A percentile compares a stretch with the other conserved stretches of the same genome.
phyloP scores from a whole-genome alignment of 1,140 invertebrate genomes.

The Drosophila kohkoa region DNA sequence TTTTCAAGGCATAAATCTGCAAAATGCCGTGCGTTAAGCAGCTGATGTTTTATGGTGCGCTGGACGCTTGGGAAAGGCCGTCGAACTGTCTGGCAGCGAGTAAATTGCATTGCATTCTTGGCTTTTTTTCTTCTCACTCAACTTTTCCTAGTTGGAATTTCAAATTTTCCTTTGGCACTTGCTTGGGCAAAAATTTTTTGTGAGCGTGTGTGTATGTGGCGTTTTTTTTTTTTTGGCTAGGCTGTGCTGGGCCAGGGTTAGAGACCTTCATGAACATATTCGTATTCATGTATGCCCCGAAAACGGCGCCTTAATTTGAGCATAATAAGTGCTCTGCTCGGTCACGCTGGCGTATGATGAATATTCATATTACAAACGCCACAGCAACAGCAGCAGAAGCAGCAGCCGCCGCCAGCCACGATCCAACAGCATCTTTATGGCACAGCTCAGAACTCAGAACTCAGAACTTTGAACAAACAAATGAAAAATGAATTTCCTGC shows the following conservation, averaged over 20 bases:
- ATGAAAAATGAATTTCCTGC: conserved; percentile 83
- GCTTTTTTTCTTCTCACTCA: conserved; percentile 40
- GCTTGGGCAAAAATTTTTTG: conserved; percentile 1
- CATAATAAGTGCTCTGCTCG: conserved; percentile 74
- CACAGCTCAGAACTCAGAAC: conserved; percentile 27
- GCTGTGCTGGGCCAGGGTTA: background rate
- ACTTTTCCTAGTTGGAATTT: conserved; percentile 73
- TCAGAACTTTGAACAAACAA: conserved; percentile 74
- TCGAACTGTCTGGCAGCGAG: conserved; percentile 60
- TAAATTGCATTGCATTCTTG: conserved; percentile 67
- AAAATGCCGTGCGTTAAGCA: conserved; percentile 70
- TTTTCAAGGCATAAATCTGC: conserved; percentile 71
- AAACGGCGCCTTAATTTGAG: conserved; percentile 75
- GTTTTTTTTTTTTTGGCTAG: conserved; percentile 14
- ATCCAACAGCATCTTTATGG: conserved; percentile 56
- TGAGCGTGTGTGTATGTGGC: background rate
- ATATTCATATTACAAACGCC: conserved; percentile 70
- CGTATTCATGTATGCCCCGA: conserved; percentile 45
- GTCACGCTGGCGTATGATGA: conserved; percentile 71
- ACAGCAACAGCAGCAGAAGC: conserved; percentile 29
- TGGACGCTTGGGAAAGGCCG: conserved; percentile 55
- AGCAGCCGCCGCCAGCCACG: conserved; percentile 24
- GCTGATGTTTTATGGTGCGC: conserved; percentile 70
- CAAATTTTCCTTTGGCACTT: conserved; percentile 69
- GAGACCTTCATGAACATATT: conserved; percentile 28